These are phyloP conservation scores for Heterotis niloticus DNA, from an alignment of 2,113 vertebrate genomes.

Conservation along the genomic window DNA sequence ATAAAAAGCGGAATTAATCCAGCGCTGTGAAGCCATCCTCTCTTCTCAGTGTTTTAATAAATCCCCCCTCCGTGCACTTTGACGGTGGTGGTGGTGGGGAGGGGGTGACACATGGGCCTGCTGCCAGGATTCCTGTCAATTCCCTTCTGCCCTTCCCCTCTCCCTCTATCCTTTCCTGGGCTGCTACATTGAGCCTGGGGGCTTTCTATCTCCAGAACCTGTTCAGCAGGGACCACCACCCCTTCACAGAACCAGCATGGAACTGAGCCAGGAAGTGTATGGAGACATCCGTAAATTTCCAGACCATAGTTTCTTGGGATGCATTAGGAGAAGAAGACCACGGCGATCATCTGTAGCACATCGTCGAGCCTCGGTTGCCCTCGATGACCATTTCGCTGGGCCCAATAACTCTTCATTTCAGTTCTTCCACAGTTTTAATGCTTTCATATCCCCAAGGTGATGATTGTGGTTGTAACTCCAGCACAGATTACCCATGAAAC, in stretches of 20 bases:
- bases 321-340: slow-evolving; percentile 22
- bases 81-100: slow-evolving; percentile 63
- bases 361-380: slow-evolving; percentile 31
- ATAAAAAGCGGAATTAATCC: slow-evolving; percentile 99
- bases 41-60: slow-evolving; percentile 92
- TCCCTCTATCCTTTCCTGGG: slow-evolving; percentile 65
- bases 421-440: background rate
- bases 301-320: slow-evolving; percentile 58
- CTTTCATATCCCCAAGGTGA: too few relatives aligned
- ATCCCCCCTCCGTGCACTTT: slow-evolving; percentile 79
- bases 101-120: slow-evolving; percentile 65
- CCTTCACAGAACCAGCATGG: slow-evolving; percentile 61
- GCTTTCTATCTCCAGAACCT: slow-evolving; percentile 71
- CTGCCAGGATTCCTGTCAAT: slow-evolving; percentile 71
- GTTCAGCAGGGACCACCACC: slow-evolving; percentile 57
- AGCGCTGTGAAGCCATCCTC: slow-evolving; percentile 93
- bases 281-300: slow-evolving; percentile 62
- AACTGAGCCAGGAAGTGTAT: slow-evolving; percentile 67
- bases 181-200: slow-evolving; percentile 65
- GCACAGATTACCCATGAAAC: too few relatives aligned
- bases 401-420: background rate
- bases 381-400: background rate
- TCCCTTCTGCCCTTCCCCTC: slow-evolving; percentile 62
- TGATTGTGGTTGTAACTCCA: too few relatives aligned
- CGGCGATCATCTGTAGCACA: slow-evolving; percentile 53